Evolutionary conservation across 2,797 vertebrate genomes (phyloP), one percentile per base, ranked within the genome.

Genomic region (Calcarius lapponicus): DNA sequence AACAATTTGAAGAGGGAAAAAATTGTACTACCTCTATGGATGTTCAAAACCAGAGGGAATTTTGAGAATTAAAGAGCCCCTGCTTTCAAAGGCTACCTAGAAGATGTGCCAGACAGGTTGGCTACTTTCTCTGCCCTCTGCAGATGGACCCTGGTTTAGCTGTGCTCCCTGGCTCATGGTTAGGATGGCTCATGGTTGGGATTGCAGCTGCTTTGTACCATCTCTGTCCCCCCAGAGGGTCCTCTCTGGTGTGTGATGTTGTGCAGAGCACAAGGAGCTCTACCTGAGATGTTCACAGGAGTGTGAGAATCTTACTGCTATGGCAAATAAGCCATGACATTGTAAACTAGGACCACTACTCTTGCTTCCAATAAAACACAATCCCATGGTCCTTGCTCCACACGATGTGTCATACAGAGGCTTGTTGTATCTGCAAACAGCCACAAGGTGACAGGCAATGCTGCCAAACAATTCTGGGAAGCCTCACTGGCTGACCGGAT

Each of bases 381-480:
- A 53, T 58, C 65, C 54, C 45, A 11, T 36, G 0, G 6, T 53
- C 75, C 50, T 79, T 29, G 60, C 48, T 85, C 38, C 57, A 65
- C 32, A 40, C 18, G 76, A n/a, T n/a, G 53, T 31, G 25, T 67
- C 80, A 65, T 16, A 32, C 16, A 47, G 6, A 69, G 51, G 26
- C 72, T 83, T 95, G 93, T 58, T 85, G 3, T 85, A 32, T 45
- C 70, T 71, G 29, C 90, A 78, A 45, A 26, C 32, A 45, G 40
- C 92, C 97, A 94, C 96, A 67, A 92, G 95, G 80, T 96, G 97
- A 96, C 96, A 91, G 96, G 88, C 96, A 71, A 43, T 53, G 32
- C 88, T 92, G 66, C 78, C 58, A 31, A 83, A 88, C 58, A 61
- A n/a, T 61, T 57, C 69, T 4, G 13, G 43, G 70, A 79, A 58